These are phyloP conservation scores for Lipophrys pholis DNA, from an alignment of 2,113 vertebrate genomes.

Conservation along the genomic window DNA sequence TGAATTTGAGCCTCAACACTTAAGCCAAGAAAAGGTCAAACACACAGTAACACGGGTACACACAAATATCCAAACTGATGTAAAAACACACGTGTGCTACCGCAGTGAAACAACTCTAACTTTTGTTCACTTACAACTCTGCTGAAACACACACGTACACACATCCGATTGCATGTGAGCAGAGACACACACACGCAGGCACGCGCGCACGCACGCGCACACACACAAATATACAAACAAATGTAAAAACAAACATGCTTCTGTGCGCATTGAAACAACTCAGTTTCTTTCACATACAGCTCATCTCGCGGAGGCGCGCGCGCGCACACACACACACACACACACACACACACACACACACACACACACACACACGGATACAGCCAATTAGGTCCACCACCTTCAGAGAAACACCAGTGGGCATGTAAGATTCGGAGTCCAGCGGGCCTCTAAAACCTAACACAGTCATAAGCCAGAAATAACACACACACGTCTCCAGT, in stretches of 20 bases:
- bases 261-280: conserved; percentile 4
- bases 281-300: conserved; percentile 13
- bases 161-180: background rate
- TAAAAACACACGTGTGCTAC: no score
- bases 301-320: background rate
- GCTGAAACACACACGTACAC: conserved; percentile 2
- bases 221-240: conserved; percentile 37
- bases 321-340: conserved; percentile 19
- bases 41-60: background rate
- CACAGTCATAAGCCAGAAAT: conserved; percentile 78
- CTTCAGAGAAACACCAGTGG: conserved; percentile 79
- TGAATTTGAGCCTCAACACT: conserved; percentile 68
- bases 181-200: background rate
- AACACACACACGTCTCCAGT: conserved; percentile 69
- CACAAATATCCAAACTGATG: conserved; percentile 1
- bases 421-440: conserved; percentile 73
- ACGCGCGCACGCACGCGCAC: conserved; percentile 27
- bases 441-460: conserved; percentile 76
- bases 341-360: conserved; percentile 17
- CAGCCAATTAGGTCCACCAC: conserved; percentile 76
- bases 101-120: conserved; percentile 1
- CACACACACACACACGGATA: conserved; percentile 52
- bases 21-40: conserved; percentile 68
- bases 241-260: no score
- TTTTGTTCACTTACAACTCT: conserved; percentile 15